These are phyloP conservation scores for Rynchops niger DNA, from an alignment of 2,113 vertebrate species.

Conservation along the genomic window DNA sequence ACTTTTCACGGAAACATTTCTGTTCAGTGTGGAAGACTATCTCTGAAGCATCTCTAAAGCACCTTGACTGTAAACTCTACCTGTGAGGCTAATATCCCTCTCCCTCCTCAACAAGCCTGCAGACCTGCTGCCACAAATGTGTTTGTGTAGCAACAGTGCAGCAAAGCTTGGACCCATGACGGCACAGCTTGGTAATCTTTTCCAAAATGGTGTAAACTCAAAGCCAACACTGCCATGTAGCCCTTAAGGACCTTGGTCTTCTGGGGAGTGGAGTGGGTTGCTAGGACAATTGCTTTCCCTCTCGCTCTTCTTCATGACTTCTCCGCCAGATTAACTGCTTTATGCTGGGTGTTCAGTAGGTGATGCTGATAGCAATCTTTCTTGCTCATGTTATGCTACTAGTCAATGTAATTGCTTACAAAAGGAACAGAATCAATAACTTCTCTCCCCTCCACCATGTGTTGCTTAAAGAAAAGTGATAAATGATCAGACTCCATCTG, in stretches of 20 bases:
- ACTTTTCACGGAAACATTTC: neutral
- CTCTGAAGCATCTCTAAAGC: neutral
- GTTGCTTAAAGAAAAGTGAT: neutral
- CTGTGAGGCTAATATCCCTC: neutral
- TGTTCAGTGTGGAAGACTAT: neutral
- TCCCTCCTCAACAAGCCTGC: neutral
- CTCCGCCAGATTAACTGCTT: neutral
- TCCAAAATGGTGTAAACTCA: neutral
- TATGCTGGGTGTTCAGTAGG: neutral
- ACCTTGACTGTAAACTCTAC: neutral
- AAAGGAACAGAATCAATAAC: neutral
- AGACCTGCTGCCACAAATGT: neutral
- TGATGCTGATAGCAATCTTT: neutral
- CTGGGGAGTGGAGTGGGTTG: neutral
- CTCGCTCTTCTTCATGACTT: neutral
- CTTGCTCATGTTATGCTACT: neutral
- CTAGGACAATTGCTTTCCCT: neutral
- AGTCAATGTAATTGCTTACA: neutral
- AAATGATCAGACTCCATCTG: neutral
- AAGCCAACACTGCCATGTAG: neutral
- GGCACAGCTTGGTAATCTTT: neutral
- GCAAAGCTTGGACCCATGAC: neutral
- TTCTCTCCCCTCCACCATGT: neutral
- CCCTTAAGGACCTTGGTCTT: neutral
- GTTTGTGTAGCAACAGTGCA: neutral